Conservation (phyloP, 30 jellyfish, hydroid and myxozoan genomes). For the Haliclystus octoradiatus region DNA sequence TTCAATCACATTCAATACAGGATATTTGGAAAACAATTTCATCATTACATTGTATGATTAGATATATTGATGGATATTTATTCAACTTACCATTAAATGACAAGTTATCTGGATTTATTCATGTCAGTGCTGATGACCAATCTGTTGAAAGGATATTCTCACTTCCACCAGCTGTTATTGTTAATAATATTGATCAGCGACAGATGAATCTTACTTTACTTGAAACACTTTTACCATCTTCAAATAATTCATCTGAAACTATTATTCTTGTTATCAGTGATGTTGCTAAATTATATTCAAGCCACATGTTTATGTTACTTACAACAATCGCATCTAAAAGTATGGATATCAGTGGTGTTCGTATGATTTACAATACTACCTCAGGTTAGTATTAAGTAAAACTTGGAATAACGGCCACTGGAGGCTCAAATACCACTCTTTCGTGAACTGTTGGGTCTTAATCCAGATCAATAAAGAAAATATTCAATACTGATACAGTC, state of each 20-base stretch:
- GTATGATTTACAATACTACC: slow-evolving; percentile 21
- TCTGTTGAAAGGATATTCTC: slow-evolving; percentile 46
- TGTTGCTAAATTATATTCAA: slow-evolving; percentile 24
- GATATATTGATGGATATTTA: background rate
- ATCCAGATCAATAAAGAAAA: too few relatives aligned
- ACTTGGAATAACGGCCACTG: too few relatives aligned
- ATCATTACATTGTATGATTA: background rate
- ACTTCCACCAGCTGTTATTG: slow-evolving; percentile 30
- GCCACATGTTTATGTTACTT: slow-evolving; percentile 14
- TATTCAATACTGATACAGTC: too few relatives aligned
- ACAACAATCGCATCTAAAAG: slow-evolving; percentile 11
- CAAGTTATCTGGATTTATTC: slow-evolving; percentile 33
- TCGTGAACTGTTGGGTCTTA: too few relatives aligned
- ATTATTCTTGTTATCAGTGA: slow-evolving; percentile 23
- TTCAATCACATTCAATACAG: slow-evolving; percentile 21
- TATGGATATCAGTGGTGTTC: slow-evolving; percentile 35
- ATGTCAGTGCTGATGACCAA: slow-evolving; percentile 37
- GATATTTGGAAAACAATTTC: slow-evolving; percentile 17
- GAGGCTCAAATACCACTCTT: too few relatives aligned
- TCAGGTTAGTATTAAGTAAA: slow-evolving; percentile 40
- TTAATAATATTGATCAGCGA: slow-evolving; percentile 6
- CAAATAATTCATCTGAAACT: slow-evolving; percentile 10
- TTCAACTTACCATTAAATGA: slow-evolving; percentile 31
- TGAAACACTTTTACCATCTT: slow-evolving; percentile 14
- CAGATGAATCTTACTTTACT: slow-evolving; percentile 5